phyloP scores from a whole-genome alignment of 2,888 invertebrate species.

The Abrostola triplasia region DNA sequence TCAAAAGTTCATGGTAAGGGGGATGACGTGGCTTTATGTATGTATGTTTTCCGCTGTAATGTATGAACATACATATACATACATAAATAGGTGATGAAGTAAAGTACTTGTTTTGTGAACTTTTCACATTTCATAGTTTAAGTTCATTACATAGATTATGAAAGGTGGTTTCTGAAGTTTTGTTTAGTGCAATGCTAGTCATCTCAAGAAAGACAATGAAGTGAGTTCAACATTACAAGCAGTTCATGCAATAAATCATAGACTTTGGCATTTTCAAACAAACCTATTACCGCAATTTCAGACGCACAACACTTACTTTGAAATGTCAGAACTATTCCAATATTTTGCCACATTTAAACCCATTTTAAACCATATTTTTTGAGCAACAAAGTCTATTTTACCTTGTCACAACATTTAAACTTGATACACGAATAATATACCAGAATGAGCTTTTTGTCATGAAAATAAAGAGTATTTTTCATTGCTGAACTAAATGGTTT shows the following conservation, averaged over 20 bases:
- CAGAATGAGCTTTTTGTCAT: slow-evolving; percentile 2
- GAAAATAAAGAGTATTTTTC: slow-evolving; percentile 16
- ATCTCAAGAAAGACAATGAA: slow-evolving; percentile 1
- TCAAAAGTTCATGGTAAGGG: no score
- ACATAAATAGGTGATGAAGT: no score
- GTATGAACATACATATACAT: no score
- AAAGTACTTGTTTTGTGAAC: no score
- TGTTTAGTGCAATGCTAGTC: neutral
- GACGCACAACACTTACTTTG: slow-evolving; percentile 45
- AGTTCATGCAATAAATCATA: slow-evolving; percentile 31
- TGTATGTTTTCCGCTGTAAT: no score
- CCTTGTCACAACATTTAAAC: slow-evolving; percentile 10
- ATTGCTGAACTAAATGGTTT: slow-evolving; percentile 9
- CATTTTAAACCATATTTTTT: slow-evolving; percentile 24
- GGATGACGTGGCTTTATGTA: no score
- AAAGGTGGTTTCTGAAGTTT: no score
- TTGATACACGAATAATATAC: slow-evolving; percentile 6
- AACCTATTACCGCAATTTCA: slow-evolving; percentile 35
- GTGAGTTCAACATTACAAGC: neutral
- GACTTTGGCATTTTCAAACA: slow-evolving; percentile 24
- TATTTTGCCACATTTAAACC: neutral
- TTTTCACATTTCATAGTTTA: no score
- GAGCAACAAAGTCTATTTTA: slow-evolving; percentile 7
- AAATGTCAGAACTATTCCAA: slow-evolving; percentile 53
- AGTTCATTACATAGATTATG: no score